Percentiles rank a stretch among this genome's conserved stretches.
These are phyloP conservation scores for Scopus umbretta DNA, from an alignment of 2,113 vertebrate genomes.

Conservation along the genomic window DNA sequence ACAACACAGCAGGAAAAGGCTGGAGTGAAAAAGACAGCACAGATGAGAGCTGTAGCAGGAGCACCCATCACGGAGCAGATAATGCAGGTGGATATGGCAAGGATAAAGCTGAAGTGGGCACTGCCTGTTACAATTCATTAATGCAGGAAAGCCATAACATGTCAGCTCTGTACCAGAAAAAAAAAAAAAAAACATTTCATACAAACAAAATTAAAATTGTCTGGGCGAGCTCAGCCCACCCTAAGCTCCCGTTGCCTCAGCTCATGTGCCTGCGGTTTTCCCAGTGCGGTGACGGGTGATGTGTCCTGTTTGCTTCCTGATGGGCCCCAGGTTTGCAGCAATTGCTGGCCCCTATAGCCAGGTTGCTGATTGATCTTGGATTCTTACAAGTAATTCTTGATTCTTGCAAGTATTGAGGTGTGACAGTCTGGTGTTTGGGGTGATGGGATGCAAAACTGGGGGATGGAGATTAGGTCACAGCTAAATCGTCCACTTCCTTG, in stretches of 20 bases:
- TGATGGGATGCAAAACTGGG: not conserved
- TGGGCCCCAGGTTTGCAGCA: not conserved
- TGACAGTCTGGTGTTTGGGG: not conserved
- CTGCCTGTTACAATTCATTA: not conserved
- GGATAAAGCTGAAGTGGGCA: not conserved
- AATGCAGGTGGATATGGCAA: not conserved
- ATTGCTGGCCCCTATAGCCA: not conserved
- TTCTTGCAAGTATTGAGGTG: not conserved
- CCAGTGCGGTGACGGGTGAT: accelerated
- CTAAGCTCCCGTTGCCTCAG: not conserved
- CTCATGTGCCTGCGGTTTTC: not conserved
- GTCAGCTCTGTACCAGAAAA: not conserved
- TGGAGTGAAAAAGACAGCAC: not conserved
- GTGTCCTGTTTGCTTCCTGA: not conserved
- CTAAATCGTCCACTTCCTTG: not conserved
- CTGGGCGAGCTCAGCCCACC: not conserved
- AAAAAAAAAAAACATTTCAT: not conserved
- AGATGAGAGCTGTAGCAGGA: not conserved
- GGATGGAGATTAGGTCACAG: not conserved
- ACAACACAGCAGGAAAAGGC: not conserved
- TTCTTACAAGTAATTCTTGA: too few relatives aligned
- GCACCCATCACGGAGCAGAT: not conserved
- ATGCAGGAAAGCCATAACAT: not conserved
- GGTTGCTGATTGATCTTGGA: not conserved
- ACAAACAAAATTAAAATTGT: not conserved